Percentiles rank a stretch among this genome's conserved stretches.
Evolutionary conservation across 2,113 vertebrate genomes (phyloP).

Genomic region (Nibea coibor): DNA sequence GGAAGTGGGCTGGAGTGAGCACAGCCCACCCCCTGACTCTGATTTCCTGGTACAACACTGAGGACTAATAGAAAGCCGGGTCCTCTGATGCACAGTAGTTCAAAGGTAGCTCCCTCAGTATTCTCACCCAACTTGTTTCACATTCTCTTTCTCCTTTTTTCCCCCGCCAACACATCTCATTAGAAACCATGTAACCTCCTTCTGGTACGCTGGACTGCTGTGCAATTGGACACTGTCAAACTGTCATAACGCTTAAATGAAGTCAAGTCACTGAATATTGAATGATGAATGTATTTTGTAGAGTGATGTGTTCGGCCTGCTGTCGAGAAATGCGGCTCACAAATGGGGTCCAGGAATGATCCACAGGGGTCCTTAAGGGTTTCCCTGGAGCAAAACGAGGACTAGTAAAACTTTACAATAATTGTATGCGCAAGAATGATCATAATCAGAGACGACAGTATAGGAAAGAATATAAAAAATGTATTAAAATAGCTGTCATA

Average conservation of each 20-base stretch:
- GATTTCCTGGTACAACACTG: slow-evolving; percentile 40
- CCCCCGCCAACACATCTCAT: slow-evolving; percentile 57
- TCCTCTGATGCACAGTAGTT: slow-evolving; percentile 63
- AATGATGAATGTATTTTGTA: slow-evolving; percentile 53
- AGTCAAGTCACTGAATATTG: slow-evolving; percentile 53
- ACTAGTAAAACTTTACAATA: slow-evolving; percentile 1
- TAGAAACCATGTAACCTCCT: slow-evolving; percentile 53
- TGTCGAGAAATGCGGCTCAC: slow-evolving; percentile 21
- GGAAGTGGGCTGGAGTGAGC: slow-evolving; percentile 31
- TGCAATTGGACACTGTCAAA: slow-evolving; percentile 50
- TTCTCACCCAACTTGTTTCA: slow-evolving; percentile 51
- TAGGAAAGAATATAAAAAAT: neutral
- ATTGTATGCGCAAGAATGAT: slow-evolving; percentile 6
- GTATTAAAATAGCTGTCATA: neutral
- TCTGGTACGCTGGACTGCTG: slow-evolving; percentile 22
- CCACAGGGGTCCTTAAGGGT: slow-evolving; percentile 4
- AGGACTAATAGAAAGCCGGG: slow-evolving; percentile 61
- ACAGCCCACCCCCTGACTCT: slow-evolving; percentile 54
- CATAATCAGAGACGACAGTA: neutral
- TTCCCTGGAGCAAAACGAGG: slow-evolving; percentile 11
- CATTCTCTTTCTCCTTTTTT: slow-evolving; percentile 19
- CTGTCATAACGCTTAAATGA: slow-evolving; percentile 57
- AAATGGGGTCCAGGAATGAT: slow-evolving; percentile 27
- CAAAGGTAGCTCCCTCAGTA: slow-evolving; percentile 65
- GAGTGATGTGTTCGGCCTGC: slow-evolving; percentile 33